A percentile compares a stretch with the other conserved stretches of the same genome.
Evolutionary conservation across 2,888 invertebrate genomes (phyloP).

Genomic region (Aspidapion aeneum): DNA sequence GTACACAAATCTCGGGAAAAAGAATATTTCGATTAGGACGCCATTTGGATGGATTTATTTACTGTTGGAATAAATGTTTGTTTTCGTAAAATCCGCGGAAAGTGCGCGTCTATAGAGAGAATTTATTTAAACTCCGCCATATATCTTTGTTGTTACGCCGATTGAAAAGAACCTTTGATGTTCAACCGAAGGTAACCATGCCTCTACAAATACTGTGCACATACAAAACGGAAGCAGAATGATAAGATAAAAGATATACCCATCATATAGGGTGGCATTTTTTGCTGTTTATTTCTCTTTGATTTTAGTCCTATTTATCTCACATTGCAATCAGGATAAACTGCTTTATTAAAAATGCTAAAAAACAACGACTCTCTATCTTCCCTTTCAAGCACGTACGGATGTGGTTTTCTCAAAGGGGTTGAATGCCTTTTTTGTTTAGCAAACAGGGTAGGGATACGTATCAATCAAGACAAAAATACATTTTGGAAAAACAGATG

Average conservation of each 20-base stretch:
- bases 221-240: conserved; percentile 21
- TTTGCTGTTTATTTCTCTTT: conserved; percentile 17
- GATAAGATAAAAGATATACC: conserved; percentile 9
- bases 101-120: conserved; percentile 34
- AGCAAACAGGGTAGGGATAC: too few species aligned
- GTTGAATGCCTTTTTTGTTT: too few species aligned
- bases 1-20: conserved; percentile 7
- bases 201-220: conserved; percentile 14
- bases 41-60: conserved; percentile 34
- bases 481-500: too few species aligned
- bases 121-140: conserved; percentile 40
- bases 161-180: conserved; percentile 33
- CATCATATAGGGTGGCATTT: conserved; percentile 15
- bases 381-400: neutral
- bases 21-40: conserved; percentile 23
- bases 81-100: conserved; percentile 43
- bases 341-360: conserved; percentile 8
- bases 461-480: too few species aligned
- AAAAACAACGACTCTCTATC: neutral
- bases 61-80: conserved; percentile 40
- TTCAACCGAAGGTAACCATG: conserved; percentile 29
- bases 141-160: conserved; percentile 31
- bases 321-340: conserved; percentile 7
- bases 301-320: conserved; percentile 21
- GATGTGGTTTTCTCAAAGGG: neutral